Percentiles rank a stretch among this genome's conserved stretches.
Conservation (phyloP, 2,113 vertebrate species). For the Eptatretus burgeri region DNA sequence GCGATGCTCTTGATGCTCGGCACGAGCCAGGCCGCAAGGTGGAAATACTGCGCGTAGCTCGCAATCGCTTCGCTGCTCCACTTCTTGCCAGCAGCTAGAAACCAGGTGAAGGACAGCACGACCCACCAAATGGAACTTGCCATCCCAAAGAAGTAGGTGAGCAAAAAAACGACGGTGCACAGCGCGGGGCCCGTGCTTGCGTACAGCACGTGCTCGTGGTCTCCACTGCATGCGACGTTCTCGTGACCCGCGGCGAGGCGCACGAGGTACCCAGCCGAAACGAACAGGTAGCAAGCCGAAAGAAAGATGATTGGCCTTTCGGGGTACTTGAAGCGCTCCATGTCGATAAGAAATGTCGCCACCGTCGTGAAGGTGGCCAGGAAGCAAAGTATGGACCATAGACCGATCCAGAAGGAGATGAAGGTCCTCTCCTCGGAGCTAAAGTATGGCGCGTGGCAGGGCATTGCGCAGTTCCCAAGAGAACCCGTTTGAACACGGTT, state of each 20-base stretch:
- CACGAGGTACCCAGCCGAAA: background rate
- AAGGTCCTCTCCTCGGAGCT: background rate
- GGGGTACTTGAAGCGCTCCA: slow-evolving; percentile 4
- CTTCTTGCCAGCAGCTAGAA: background rate
- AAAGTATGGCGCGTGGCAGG: background rate
- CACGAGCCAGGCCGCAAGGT: slow-evolving; percentile 2
- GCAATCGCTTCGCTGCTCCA: slow-evolving; percentile 4
- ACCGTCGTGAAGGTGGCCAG: background rate
- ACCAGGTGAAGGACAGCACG: slow-evolving; percentile 5
- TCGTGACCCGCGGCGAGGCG: slow-evolving; percentile 4
- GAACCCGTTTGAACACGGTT: background rate
- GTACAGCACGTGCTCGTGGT: slow-evolving; percentile 6
- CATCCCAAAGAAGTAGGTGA: slow-evolving; percentile 1
- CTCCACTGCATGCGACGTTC: slow-evolving; percentile 12
- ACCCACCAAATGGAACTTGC: slow-evolving; percentile 3
- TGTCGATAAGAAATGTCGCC: background rate
- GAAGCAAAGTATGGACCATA: background rate
- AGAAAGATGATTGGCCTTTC: background rate
- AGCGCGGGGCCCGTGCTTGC: slow-evolving; percentile 6
- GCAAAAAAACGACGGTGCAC: background rate
- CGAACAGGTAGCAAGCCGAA: slow-evolving; percentile 6
- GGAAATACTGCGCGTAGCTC: background rate
- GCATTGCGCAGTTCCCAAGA: background rate
- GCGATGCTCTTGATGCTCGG: slow-evolving; percentile 5
- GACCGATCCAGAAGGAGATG: background rate